Percentiles rank a stretch among this genome's conserved stretches.
phyloP scores from a whole-genome alignment of 2,888 invertebrate genomes.

The Eupithecia dodoneata region DNA sequence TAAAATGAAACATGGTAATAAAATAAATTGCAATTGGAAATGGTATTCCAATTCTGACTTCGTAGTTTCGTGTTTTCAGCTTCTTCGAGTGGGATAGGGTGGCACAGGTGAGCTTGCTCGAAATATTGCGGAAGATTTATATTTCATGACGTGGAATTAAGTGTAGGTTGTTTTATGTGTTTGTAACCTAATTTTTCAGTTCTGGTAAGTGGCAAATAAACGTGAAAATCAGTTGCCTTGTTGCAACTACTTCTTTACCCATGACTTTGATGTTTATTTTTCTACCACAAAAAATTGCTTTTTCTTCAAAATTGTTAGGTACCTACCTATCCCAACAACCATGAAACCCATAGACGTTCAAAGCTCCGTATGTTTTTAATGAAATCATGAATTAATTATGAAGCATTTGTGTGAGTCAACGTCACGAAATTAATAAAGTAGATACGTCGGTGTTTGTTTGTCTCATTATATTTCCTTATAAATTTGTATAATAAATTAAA shows the following conservation, averaged over 20 bases:
- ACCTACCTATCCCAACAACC: background rate
- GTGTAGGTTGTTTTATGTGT: background rate
- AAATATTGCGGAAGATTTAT: background rate
- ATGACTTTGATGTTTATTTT: no score
- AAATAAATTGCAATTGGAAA: constrained; percentile 10
- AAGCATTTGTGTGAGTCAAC: background rate
- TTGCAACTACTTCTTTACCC: no score
- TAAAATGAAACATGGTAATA: background rate
- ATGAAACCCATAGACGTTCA: background rate
- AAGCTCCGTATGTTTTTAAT: background rate
- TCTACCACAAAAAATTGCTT: background rate
- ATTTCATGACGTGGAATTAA: background rate
- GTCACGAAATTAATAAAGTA: background rate
- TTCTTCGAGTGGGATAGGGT: constrained; percentile 1
- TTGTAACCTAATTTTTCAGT: no score
- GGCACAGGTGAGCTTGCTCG: background rate
- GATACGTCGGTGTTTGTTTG: background rate
- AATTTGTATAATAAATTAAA: background rate
- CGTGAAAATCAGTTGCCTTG: background rate
- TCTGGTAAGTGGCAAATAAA: background rate
- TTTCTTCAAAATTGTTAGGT: background rate
- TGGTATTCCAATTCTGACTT: constrained; percentile 4
- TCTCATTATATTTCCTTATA: background rate
- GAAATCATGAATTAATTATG: background rate
- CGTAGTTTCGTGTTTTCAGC: constrained; percentile 1